phyloP scores from a whole-genome alignment of 1,140 invertebrate species.

The Brachionus paranguensis region DNA sequence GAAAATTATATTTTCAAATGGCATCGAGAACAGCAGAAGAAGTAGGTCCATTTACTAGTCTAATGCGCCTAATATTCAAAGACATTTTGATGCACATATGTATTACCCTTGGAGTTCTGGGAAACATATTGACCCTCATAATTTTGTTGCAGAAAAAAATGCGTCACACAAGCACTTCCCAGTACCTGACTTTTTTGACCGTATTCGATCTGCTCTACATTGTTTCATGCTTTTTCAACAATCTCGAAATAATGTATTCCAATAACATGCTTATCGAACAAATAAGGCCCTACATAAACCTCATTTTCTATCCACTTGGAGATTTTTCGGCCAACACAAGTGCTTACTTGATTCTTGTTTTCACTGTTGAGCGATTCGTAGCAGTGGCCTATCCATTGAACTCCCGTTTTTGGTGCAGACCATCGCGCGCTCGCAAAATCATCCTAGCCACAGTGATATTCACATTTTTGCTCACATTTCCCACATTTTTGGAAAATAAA shows the following conservation, averaged over 20 bases:
- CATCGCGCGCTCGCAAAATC: not conserved
- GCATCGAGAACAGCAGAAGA: constrained; percentile 19
- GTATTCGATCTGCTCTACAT: constrained; percentile 16
- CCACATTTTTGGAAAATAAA: constrained; percentile 32
- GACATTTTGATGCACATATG: constrained; percentile 24
- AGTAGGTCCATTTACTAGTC: constrained; percentile 17
- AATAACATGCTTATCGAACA: not conserved
- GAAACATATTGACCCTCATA: constrained; percentile 26
- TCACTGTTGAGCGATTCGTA: constrained; percentile 24
- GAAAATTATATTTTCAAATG: not conserved
- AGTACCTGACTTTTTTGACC: not conserved
- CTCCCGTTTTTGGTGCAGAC: not conserved
- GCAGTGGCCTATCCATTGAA: constrained; percentile 23
- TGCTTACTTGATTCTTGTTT: constrained; percentile 6
- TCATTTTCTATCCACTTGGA: constrained; percentile 1
- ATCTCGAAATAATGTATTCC: not conserved
- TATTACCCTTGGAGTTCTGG: constrained; percentile 8
- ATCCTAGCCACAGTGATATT: not conserved
- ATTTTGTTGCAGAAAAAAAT: not conserved
- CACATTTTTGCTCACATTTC: constrained; percentile 26
- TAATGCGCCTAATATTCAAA: constrained; percentile 25
- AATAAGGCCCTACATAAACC: constrained; percentile 3
- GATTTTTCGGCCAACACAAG: constrained; percentile 37
- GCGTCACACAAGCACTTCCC: not conserved
- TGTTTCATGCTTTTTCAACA: not conserved